Conservation (phyloP, 2,113 vertebrate genomes). For the Isichthys henryi region DNA sequence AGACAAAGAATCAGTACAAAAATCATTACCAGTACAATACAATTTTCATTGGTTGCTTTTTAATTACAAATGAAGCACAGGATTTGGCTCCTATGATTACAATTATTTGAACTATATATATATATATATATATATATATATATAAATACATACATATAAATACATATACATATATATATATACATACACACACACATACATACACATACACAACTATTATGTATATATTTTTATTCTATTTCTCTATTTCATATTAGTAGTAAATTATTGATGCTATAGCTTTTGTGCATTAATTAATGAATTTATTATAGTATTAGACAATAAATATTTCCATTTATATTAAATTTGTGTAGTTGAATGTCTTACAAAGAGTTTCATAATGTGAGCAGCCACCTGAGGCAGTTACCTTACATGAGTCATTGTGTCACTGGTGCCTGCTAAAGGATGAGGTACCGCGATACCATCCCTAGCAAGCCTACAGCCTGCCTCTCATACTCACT, state of each 20-base stretch:
- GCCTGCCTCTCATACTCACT: background rate
- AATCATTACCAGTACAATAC: background rate
- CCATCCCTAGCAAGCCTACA: background rate
- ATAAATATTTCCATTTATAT: background rate
- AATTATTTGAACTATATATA: background rate
- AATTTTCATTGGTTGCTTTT: background rate
- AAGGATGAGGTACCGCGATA: background rate
- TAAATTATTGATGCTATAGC: background rate
- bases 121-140: no score
- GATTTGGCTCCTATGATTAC: background rate
- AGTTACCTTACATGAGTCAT: background rate
- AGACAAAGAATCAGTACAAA: background rate
- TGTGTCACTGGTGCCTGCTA: background rate
- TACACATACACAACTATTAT: background rate
- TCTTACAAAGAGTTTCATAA: background rate
- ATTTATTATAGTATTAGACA: background rate
- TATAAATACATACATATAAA: no score
- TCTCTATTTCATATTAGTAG: background rate
- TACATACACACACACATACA: no score
- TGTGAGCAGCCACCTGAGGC: background rate
- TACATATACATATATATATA: no score
- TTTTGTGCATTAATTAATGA: background rate
- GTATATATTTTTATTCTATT: background rate
- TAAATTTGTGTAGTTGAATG: background rate
- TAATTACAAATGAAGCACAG: background rate